A percentile compares a stretch with the other conserved stretches of the same genome.
Conservation (phyloP, 1,140 invertebrate genomes). For the Lucilia sericata region DNA sequence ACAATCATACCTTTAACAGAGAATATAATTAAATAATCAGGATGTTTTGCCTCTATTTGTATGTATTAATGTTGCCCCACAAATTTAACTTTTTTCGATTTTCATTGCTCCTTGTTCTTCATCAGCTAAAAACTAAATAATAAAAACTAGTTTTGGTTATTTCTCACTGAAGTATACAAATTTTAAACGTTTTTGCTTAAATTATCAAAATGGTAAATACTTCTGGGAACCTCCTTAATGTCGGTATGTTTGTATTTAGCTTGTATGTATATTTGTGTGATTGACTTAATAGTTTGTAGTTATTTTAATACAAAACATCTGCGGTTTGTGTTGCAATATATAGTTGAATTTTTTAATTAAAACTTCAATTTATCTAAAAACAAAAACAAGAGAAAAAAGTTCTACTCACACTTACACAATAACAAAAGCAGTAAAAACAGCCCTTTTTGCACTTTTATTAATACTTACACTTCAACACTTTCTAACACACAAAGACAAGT, state of each 20-base stretch:
- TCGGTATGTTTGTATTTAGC: not conserved
- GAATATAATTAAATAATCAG: not conserved
- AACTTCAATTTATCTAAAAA: slow-evolving; percentile 42
- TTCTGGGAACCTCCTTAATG: no score
- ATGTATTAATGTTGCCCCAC: no score
- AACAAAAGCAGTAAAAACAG: not conserved
- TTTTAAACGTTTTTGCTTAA: no score
- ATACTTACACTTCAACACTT: not conserved
- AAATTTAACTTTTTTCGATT: no score
- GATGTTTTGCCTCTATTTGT: not conserved
- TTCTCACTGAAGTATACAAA: no score
- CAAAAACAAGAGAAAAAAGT: not conserved
- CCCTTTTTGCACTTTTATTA: slow-evolving; percentile 23
- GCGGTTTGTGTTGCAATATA: slow-evolving; percentile 25
- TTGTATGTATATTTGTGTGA: not conserved
- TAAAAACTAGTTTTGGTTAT: no score
- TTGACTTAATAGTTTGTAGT: slow-evolving; percentile 33
- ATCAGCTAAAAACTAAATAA: no score
- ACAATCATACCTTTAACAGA: not conserved
- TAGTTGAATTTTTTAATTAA: slow-evolving; percentile 39
- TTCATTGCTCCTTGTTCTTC: no score
- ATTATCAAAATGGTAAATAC: no score
- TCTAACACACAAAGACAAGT: no score
- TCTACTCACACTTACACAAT: no score
- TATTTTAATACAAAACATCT: slow-evolving; percentile 42